phyloP scores from a whole-genome alignment of 2,797 vertebrate genomes.

The Lutjanus campechanus region DNA sequence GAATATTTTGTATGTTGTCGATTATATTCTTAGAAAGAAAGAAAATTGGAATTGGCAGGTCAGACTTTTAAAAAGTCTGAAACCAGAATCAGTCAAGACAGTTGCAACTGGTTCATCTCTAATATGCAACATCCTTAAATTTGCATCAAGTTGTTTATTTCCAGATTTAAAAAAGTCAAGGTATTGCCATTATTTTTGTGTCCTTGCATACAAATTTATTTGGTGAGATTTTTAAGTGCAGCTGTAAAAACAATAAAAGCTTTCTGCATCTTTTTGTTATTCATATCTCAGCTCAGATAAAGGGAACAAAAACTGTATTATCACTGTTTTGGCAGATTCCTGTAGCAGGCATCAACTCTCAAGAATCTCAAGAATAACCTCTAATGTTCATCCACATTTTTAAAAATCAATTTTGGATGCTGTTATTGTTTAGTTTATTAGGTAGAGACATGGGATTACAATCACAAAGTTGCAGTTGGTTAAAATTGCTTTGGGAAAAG shows the following conservation, averaged over 20 bases:
- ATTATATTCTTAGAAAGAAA: no score
- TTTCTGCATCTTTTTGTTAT: neutral
- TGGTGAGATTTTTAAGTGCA: neutral
- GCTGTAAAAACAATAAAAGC: conserved; percentile 3
- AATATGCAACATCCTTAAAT: no score
- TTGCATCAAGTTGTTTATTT: no score
- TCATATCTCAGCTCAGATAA: conserved; percentile 8
- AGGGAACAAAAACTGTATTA: neutral
- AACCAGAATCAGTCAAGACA: no score
- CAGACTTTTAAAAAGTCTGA: no score
- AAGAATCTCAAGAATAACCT: neutral
- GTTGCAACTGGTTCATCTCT: no score
- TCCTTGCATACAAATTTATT: neutral
- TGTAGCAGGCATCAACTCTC: neutral
- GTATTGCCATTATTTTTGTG: neutral
- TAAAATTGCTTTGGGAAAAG: neutral
- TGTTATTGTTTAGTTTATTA: no score
- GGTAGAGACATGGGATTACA: neutral
- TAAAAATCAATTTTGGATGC: no score
- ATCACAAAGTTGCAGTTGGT: neutral
- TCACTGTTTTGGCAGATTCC: conserved; percentile 16
- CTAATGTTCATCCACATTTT: neutral
- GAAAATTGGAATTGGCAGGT: no score
- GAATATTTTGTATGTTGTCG: no score
- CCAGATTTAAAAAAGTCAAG: no score